Base-by-base conservation (phyloP, 2,888 invertebrate species). In the Monopis laevigella region DNA sequence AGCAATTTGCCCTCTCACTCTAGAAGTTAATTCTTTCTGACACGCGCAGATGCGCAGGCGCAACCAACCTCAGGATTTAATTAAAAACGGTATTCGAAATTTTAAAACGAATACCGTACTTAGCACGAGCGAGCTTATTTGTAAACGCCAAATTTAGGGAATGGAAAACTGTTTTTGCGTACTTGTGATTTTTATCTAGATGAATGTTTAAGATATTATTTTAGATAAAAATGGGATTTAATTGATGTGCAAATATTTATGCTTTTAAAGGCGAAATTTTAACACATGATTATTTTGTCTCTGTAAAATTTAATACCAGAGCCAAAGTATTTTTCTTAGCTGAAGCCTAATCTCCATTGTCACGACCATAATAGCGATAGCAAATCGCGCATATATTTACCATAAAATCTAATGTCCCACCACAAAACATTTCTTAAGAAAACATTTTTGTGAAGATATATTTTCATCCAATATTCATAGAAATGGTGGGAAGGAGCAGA, bases 21-120 rank as follows among this genome's bases (percentile, higher is more conserved):
- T 54, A 58, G 57, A 65, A 58, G 54, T 56, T 68, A 67, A 70
- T 66, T 58, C 62, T 53, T 58, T 58, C 55, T 59, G 69, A 69
- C 68, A 32, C 32, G 32, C 32, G 64, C 58, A 55, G 49, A 50
- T 53, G 59, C 58, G 58, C 56, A 14, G 17, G 48, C 49, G 62
- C 57, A 56, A 46, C 50, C 53, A 47, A 43, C 47, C 32, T 32
- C 32, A 48, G 50, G 48, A 54, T 58, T 68, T 71, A 72, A 72
- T 72, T 72, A 71, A 72, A 70, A 72, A 70, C 70, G 65, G 66
- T 68, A 69, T 62, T 56, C 60, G 56, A 60, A 64, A 62, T 55
- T 52, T 49, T 49, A 53, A 53, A 57, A 55, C 54, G 52, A 49
- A 53, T 50, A 46, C 43, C 50, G 54, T 40, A 32, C 30, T 39